A percentile compares a stretch with the other conserved stretches of the same genome.
Evolutionary conservation across 2,113 vertebrate species (phyloP).

Genomic region (Varanus komodoensis): DNA sequence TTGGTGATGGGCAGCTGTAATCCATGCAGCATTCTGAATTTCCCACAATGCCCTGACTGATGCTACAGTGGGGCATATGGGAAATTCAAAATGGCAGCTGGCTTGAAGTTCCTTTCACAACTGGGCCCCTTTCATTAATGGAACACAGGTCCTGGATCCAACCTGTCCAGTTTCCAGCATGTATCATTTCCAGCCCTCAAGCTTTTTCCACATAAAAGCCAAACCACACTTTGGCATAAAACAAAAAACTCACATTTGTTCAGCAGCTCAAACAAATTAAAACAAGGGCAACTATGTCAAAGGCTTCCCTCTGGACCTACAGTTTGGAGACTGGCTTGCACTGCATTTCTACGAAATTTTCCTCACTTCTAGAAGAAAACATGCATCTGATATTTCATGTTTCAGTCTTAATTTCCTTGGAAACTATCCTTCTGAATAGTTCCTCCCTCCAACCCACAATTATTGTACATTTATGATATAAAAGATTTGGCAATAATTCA

Average conservation of each 20-base stretch:
- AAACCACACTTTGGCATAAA: slow-evolving; percentile 12
- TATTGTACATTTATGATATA: background rate
- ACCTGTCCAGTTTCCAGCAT: background rate
- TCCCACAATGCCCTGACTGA: background rate
- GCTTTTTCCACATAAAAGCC: background rate
- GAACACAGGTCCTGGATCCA: too few species aligned
- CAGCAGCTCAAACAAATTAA: slow-evolving; percentile 57
- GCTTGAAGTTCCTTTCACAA: background rate
- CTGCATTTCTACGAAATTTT: background rate
- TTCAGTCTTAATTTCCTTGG: background rate
- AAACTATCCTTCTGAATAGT: background rate
- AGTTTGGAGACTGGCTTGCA: background rate
- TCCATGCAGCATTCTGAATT: background rate
- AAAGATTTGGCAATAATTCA: too few species aligned
- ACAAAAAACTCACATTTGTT: slow-evolving; percentile 52
- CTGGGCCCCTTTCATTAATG: too few species aligned
- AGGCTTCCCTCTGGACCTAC: slow-evolving; percentile 26
- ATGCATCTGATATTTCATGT: background rate
- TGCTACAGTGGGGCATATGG: background rate
- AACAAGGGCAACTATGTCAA: slow-evolving; percentile 7
- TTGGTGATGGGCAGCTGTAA: background rate
- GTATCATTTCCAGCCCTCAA: background rate
- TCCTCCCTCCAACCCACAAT: background rate
- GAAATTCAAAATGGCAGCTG: background rate
- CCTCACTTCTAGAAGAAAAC: background rate